Evolutionary conservation across 2,888 invertebrate genomes (phyloP).

Genomic region (Pandemis heparana): DNA sequence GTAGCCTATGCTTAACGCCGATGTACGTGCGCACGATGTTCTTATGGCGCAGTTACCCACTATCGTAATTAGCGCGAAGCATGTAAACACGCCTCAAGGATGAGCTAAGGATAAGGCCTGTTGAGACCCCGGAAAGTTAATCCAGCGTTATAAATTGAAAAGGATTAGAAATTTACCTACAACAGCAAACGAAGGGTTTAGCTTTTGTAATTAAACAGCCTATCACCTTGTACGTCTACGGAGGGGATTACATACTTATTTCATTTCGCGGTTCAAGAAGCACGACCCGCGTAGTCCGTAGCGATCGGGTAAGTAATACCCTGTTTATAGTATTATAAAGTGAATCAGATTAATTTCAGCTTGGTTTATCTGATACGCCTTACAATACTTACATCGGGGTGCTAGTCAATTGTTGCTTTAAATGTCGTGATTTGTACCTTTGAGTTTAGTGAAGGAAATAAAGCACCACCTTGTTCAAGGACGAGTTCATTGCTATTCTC

Average conservation of each 20-base stretch:
- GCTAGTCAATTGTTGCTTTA: conserved; percentile 1
- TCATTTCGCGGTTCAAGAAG: conserved; percentile 66
- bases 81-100: conserved; percentile 36
- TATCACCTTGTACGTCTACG: conserved; percentile 62
- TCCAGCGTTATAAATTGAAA: conserved; percentile 47
- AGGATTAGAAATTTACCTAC: conserved; percentile 48
- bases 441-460: not conserved
- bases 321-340: conserved; percentile 32
- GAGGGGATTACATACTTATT: conserved; percentile 68
- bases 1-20: not conserved
- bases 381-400: not conserved
- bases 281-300: conserved; percentile 51
- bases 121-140: conserved; percentile 42
- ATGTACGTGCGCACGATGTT: not conserved
- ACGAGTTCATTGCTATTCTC: not conserved
- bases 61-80: conserved; percentile 34
- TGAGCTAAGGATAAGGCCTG: conserved; percentile 21
- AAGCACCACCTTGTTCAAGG: not conserved
- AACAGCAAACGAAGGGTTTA: conserved; percentile 44
- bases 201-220: conserved; percentile 65
- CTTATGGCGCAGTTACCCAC: conserved; percentile 6
- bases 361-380: conserved; percentile 11
- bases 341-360: conserved; percentile 17
- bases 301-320: conserved; percentile 46
- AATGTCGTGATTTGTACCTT: not conserved